Evolutionary conservation across 2,888 invertebrate genomes (phyloP).

Genomic region (Flabesymbios commensalis): DNA sequence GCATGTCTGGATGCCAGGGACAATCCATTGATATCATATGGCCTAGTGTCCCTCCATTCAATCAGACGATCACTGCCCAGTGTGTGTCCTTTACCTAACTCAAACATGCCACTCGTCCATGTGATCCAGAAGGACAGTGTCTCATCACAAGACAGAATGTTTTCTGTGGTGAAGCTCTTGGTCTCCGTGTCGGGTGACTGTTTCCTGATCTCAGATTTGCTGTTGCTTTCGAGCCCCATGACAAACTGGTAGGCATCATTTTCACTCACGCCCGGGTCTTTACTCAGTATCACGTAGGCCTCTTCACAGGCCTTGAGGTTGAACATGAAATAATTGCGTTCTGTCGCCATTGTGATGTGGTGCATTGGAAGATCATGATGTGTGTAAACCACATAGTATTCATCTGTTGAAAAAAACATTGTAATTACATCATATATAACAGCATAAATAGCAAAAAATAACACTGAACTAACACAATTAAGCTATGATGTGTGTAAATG

Average conservation of each 20-base stretch:
- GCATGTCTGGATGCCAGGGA: slow-evolving; percentile 3
- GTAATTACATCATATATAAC: not conserved
- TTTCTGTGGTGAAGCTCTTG: slow-evolving; percentile 4
- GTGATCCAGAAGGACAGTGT: not conserved
- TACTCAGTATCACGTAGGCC: slow-evolving; percentile 3
- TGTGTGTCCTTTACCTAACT: not conserved
- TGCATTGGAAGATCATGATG: not conserved
- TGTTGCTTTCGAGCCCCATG: slow-evolving; percentile 1
- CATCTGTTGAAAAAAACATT: not conserved
- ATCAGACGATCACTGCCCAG: not conserved
- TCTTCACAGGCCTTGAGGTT: slow-evolving; percentile 9
- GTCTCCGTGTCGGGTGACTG: not conserved
- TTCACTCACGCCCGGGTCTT: not conserved
- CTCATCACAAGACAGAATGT: slow-evolving; percentile 3
- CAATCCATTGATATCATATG: slow-evolving; percentile 4
- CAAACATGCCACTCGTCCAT: slow-evolving; percentile 1
- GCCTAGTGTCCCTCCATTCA: not conserved
- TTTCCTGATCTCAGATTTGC: slow-evolving; percentile 2
- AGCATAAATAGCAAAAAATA: not conserved
- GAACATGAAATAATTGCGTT: slow-evolving; percentile 5
- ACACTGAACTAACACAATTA: not conserved
- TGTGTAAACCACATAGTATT: not conserved
- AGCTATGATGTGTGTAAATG: too few species aligned
- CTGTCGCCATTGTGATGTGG: slow-evolving; percentile 6
- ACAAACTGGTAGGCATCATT: slow-evolving; percentile 3